These are phyloP conservation scores for Pyxicephalus adspersus DNA, from an alignment of 2,113 vertebrate species.

Conservation along the genomic window DNA sequence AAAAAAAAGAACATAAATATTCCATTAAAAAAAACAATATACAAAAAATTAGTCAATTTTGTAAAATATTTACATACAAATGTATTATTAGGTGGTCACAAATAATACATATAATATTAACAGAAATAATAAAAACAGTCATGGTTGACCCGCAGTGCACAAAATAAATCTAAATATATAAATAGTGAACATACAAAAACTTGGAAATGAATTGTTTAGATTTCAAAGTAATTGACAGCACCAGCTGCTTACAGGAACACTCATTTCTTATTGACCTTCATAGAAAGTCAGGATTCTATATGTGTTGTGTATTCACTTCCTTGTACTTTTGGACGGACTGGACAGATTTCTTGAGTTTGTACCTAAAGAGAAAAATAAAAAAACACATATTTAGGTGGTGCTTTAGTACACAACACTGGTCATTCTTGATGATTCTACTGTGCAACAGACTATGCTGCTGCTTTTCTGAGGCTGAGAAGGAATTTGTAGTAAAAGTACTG, in stretches of 20 bases:
- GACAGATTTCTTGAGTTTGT: constrained; percentile 16
- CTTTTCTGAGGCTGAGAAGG: too few species aligned
- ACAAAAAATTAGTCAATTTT: constrained; percentile 11
- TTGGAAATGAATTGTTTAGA: background rate
- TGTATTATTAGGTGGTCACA: background rate
- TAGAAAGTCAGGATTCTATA: constrained; percentile 6
- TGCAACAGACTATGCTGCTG: too few species aligned
- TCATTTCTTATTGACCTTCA: background rate
- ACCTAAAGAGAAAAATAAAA: constrained; percentile 27
- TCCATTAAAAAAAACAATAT: constrained; percentile 20
- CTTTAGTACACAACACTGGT: too few species aligned
- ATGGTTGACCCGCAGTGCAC: constrained; percentile 40
- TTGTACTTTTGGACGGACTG: constrained; percentile 43
- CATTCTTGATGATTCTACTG: too few species aligned
- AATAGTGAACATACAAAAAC: constrained; percentile 35
- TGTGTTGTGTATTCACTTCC: constrained; percentile 22
- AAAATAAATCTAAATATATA: constrained; percentile 14
- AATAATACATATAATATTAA: constrained; percentile 31
- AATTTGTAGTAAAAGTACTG: too few species aligned
- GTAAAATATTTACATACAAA: constrained; percentile 38
- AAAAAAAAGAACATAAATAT: constrained; percentile 45
- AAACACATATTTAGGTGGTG: background rate
- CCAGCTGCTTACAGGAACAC: background rate
- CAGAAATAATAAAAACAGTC: constrained; percentile 28
- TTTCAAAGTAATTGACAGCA: background rate